phyloP scores from a whole-genome alignment of 2,797 vertebrate species.

The Pempheris klunzingeri region DNA sequence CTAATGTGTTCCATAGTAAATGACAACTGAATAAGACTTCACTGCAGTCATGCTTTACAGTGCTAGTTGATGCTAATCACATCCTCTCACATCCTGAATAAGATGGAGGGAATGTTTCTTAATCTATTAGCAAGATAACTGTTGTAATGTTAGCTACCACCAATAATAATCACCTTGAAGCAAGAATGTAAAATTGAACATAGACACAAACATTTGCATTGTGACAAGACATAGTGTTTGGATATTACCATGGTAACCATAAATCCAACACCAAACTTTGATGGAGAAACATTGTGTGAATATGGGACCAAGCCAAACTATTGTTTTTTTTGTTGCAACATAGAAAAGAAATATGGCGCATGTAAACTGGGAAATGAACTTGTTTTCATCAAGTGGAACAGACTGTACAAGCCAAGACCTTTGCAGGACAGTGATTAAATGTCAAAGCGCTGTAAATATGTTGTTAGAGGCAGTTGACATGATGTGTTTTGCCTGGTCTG shows the following conservation, averaged over 20 bases:
- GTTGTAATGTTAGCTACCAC: too few relatives aligned
- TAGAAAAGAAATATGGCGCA: too few relatives aligned
- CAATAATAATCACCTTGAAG: not conserved
- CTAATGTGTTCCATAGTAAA: too few relatives aligned
- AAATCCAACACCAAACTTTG: not conserved
- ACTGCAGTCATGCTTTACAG: too few relatives aligned
- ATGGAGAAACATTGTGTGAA: constrained; percentile 10
- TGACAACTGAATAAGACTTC: too few relatives aligned
- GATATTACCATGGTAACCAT: not conserved
- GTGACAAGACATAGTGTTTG: not conserved
- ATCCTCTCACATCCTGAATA: too few relatives aligned
- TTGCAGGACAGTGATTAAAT: constrained; percentile 4
- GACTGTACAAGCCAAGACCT: not conserved
- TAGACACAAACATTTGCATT: not conserved
- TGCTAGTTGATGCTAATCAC: too few relatives aligned
- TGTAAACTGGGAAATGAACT: not conserved
- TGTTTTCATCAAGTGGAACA: constrained; percentile 24
- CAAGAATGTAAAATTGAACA: not conserved
- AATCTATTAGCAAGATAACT: too few relatives aligned
- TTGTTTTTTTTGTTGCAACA: not conserved
- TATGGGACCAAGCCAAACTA: not conserved
- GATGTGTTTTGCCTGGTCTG: not conserved
- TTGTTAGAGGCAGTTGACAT: not conserved
- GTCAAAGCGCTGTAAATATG: constrained; percentile 1
- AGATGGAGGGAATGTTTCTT: too few relatives aligned